These are phyloP conservation scores for Orthosia gothica DNA, from an alignment of 2,888 invertebrate genomes.

Conservation along the genomic window DNA sequence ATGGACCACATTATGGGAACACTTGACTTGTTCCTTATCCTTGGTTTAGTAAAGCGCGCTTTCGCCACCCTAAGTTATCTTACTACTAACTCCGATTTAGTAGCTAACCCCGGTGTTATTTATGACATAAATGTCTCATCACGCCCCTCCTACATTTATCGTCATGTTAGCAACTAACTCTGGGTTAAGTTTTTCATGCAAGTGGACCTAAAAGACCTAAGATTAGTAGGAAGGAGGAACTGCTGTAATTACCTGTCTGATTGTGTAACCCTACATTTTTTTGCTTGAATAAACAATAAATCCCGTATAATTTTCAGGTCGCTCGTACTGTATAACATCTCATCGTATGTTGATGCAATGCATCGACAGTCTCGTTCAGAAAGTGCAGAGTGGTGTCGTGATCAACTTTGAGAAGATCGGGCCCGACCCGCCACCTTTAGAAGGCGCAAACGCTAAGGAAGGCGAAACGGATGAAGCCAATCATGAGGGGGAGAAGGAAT, in stretches of 20 bases:
- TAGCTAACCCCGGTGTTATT: too few species aligned
- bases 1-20: background rate
- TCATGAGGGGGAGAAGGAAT: slow-evolving; percentile 86
- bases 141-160: too few species aligned
- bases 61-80: too few species aligned
- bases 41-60: too few species aligned
- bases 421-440: slow-evolving; percentile 95
- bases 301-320: slow-evolving; percentile 90
- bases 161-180: too few species aligned
- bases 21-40: background rate
- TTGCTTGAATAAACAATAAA: background rate
- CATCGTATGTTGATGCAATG: slow-evolving; percentile 99
- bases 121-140: too few species aligned
- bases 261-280: background rate
- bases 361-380: slow-evolving; percentile 98
- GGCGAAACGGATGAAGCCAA: slow-evolving; percentile 89
- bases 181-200: too few species aligned
- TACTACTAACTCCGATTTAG: too few species aligned
- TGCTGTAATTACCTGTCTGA: background rate
- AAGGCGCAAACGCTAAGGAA: slow-evolving; percentile 88
- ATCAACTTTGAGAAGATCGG: slow-evolving; percentile 99
- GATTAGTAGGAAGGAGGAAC: too few species aligned
- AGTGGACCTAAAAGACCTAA: too few species aligned
- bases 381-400: slow-evolving; percentile 99
- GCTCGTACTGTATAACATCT: slow-evolving; percentile 98